Evolutionary conservation across 2,888 invertebrate species (phyloP).

Genomic region (Pseudococcus jackbeardsleyi): DNA sequence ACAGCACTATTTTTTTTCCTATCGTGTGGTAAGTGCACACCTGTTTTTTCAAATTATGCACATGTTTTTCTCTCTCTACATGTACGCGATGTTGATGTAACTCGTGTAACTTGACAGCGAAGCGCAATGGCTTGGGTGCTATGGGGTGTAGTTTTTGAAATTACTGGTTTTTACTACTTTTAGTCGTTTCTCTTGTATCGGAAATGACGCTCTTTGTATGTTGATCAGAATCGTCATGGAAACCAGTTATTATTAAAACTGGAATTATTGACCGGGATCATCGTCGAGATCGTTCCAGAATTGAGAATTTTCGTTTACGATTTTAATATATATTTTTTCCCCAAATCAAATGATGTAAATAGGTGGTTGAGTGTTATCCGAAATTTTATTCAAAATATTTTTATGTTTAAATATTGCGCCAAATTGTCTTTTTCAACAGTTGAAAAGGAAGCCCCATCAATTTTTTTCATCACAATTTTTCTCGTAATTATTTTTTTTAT

Average conservation of each 20-base stretch:
- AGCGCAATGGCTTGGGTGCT: background rate
- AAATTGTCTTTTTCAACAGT: too few relatives aligned
- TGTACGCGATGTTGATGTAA: background rate
- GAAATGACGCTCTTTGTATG: constrained; percentile 9
- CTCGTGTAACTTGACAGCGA: background rate
- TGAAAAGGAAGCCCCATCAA: too few relatives aligned
- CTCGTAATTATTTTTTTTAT: too few relatives aligned
- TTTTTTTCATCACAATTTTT: too few relatives aligned
- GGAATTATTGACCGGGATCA: constrained; percentile 9
- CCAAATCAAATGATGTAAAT: too few relatives aligned
- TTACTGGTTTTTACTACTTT: constrained; percentile 15
- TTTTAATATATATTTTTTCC: background rate
- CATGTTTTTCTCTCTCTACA: background rate
- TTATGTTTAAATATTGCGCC: too few relatives aligned
- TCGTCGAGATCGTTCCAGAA: background rate
- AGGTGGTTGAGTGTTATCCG: too few relatives aligned
- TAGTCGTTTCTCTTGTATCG: background rate
- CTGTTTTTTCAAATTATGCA: constrained; percentile 38
- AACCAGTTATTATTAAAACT: constrained; percentile 25
- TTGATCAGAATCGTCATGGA: constrained; percentile 25
- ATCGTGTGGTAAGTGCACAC: constrained; percentile 18
- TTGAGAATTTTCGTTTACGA: background rate
- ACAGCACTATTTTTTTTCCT: background rate
- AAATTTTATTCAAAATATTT: too few relatives aligned
- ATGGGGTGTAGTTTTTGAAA: constrained; percentile 21